These are phyloP conservation scores for Odobenus rosmarus DNA, from an alignment of 2,113 vertebrate species.

Conservation along the genomic window DNA sequence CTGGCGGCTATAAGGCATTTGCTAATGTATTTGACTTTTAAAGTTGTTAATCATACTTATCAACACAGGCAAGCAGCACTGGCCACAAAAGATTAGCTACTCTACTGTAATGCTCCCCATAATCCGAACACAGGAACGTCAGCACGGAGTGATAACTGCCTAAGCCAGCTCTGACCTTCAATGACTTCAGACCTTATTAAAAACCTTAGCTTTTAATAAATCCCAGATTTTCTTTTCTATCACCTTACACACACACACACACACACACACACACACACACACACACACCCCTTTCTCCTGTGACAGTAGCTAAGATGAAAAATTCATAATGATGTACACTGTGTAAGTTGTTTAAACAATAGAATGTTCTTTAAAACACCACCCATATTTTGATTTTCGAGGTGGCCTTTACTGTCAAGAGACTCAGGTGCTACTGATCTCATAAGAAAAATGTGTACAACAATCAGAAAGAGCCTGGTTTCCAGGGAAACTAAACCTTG, in stretches of 20 bases:
- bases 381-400: slow-evolving; percentile 53
- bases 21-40: slow-evolving; percentile 62
- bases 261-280: neutral
- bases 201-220: neutral
- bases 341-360: neutral
- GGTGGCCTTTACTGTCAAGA: slow-evolving; percentile 35
- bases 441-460: slow-evolving; percentile 33
- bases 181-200: slow-evolving; percentile 37
- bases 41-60: slow-evolving; percentile 67
- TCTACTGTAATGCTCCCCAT: neutral
- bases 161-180: neutral
- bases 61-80: slow-evolving; percentile 65
- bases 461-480: slow-evolving; percentile 51
- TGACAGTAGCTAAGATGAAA: neutral
- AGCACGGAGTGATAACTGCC: neutral
- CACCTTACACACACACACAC: neutral
- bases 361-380: neutral
- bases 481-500: slow-evolving; percentile 60
- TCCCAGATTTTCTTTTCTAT: slow-evolving; percentile 41
- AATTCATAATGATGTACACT: neutral
- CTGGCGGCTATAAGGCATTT: slow-evolving; percentile 60
- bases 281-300: neutral
- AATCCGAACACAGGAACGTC: neutral
- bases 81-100: slow-evolving; percentile 67
- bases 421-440: slow-evolving; percentile 19